Evolutionary conservation across 2,888 invertebrate species (phyloP), one percentile per base, ranked within the genome.

Genomic region (Amiota mariae): DNA sequence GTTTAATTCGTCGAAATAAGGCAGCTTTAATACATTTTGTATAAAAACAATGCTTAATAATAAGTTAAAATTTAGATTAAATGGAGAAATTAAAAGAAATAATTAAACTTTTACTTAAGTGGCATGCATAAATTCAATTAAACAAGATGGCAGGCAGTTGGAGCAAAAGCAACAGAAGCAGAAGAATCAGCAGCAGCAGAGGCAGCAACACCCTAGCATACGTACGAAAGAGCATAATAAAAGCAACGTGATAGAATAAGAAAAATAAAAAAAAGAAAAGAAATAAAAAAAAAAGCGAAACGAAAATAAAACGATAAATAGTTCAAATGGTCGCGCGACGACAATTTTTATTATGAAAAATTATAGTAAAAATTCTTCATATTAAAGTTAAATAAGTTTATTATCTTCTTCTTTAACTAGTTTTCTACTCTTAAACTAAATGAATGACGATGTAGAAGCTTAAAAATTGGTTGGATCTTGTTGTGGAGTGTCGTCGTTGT

Each of bases 101-200:
- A 36, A 6, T 36, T 36, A 6, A 36, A 36, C 36, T 6, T 36
- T 36, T 0, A 36, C 36, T 36, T 36, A 36, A 36, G 8, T 36
- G 36, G 36, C 36, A 36, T 36, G 36, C 1, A 36, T 6, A 6
- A 6, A 4, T 36, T 36, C 36, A 76, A 82, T 85, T 86, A 87
- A 88, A 87, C 87, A 87, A 88, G 87, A 88, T 88, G 87, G 88
- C 88, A 88, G 87, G 88, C 88, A 88, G 87, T 87, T 87, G 81
- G 81, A 82, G 80, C 84, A 82, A 75, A 72, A 71, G 51, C 72
- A 71, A 67, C 54, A 59, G 76, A 77, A 79, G 72, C 77, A 75
- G 63, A 47, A 71, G 51, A 70, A 66, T 68, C 54, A 59, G 76
- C 77, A 66, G 71, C 54, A 59, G 76, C 77, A 79, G 72, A 77